Evolutionary conservation across 1,140 invertebrate species (phyloP), one percentile per base, ranked within the genome.

Genomic region (Zaprionus ornatus): DNA sequence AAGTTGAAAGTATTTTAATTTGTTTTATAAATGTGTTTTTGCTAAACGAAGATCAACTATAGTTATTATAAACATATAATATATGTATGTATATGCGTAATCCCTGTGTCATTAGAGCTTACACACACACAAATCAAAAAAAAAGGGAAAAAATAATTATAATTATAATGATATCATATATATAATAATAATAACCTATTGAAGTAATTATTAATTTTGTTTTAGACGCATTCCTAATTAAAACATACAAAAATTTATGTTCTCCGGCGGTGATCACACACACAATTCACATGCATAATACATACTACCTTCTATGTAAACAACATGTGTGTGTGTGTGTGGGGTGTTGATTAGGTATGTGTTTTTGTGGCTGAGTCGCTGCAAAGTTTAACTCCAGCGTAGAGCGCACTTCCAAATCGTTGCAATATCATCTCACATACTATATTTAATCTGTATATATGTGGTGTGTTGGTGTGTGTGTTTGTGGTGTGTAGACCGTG

Each of bases 41-140:
- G 84, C 84, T 87, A 87, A 87, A 87, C 80, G 79, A 83, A 87
- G 79, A 80, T 87, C 77, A 78, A 88, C 84, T 86, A 87, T 74
- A 75, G 48, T 50, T 83, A 70, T 62, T 83, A 70, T 62, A 80
- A 79, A 87, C 83, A 82, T 82, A 81, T 65, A 79, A 71, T 56
- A 76, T 68, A 10, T 32, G 29, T 9, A 10, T 32, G 29, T 32
- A 10, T 32, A 32, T 32, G 29, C 29, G 19, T 72, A 48, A 48
- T 61, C 45, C 45, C 50, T 40, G 52, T 45, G 45, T 59, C 35
- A 70, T 42, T 45, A 52, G 12, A 61, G 64, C 10, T 10, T 9
- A 32, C 27, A 29, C 29, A 32, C 74, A 62, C 64, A 67, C 4
- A 37, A 37, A 15, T 12, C 3, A 52, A 54, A 50, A 69, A 61